Evolutionary conservation across 2,113 vertebrate genomes (phyloP), one percentile per base, ranked within the genome.

Genomic region (Lipotes vexillifer): DNA sequence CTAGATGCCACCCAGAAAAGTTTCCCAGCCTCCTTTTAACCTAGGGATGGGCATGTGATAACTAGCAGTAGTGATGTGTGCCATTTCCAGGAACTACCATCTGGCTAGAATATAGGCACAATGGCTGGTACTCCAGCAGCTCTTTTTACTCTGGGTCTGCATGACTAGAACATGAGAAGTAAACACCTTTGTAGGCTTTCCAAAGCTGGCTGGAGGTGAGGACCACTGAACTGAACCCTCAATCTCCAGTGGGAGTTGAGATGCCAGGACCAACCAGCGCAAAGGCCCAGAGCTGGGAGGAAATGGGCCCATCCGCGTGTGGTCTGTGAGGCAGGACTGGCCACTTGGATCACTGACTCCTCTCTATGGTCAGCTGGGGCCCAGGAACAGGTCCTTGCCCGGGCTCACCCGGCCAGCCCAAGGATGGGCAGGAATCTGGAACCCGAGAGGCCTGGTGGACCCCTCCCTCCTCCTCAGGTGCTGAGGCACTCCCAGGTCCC

Each of bases 201-300:
- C 11, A 55, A 55, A 23, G 6, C 49, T 77, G 61, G 68, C 41
- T 55, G 14, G 65, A 27, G 31, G 18, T 52, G 25, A 72, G n/a
- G 20, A 17, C 52, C 15, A 9, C 41, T 31, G 41, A 57, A 23
- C 25, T 0, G 33, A 66, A 46, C 33, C 20, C 46, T 59, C 25
- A 25, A 11, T 52, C 15, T 29, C 4, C 25, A 65, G 44, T 10
- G 66, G 33, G 15, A 13, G 15, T 13, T 4, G 7, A 69, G 17
- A 36, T 25, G 23, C 18, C 0, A 1, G 18, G n/a, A 78, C 78
- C 44, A 59, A 20, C 77, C 31, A 57, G 82, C 27, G 33, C 14
- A 2, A 72, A 18, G 61, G n/a, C 61, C 5, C 0, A 0, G n/a
- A 57, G 23, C 12, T 20, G 8, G 31, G 44, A 8, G 23, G 49